Evolutionary conservation across 64 coral and sea anemone species (phyloP).

Genomic region (Pocillopora damicornis): DNA sequence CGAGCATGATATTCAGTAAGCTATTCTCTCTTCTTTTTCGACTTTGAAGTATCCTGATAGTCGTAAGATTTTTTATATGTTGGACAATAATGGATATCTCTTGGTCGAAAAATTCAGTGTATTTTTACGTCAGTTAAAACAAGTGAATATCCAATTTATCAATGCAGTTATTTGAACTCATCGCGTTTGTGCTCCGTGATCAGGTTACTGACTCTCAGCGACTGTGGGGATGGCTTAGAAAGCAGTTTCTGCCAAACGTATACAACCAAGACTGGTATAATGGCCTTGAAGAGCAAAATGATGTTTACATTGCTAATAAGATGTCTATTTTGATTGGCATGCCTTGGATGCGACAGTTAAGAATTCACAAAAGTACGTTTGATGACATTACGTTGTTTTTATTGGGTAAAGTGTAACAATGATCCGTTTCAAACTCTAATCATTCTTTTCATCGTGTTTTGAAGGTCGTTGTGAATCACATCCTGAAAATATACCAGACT

Average conservation of each 20-base stretch:
- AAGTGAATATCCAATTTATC: too few relatives aligned
- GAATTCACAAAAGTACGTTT: not conserved
- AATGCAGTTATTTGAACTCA: too few relatives aligned
- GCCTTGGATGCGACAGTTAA: not conserved
- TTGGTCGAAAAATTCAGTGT: too few relatives aligned
- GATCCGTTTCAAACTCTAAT: too few relatives aligned
- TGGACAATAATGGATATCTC: too few relatives aligned
- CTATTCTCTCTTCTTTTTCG: too few relatives aligned
- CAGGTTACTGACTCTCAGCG: not conserved
- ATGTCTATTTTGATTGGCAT: not conserved
- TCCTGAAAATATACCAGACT: not conserved
- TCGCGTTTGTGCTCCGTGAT: not conserved
- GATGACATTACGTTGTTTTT: not conserved
- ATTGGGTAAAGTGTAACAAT: too few relatives aligned
- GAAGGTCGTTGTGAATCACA: not conserved
- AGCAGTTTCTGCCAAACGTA: not conserved
- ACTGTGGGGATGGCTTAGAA: not conserved
- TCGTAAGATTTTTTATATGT: too few relatives aligned
- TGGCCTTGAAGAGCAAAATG: not conserved
- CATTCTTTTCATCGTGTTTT: not conserved
- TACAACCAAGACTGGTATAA: not conserved
- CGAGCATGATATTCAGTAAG: too few relatives aligned
- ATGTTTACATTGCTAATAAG: not conserved
- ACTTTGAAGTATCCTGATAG: too few relatives aligned
- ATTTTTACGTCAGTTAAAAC: too few relatives aligned